phyloP scores from a whole-genome alignment of 2,113 vertebrate species.

The Poicephalus gulielmi region DNA sequence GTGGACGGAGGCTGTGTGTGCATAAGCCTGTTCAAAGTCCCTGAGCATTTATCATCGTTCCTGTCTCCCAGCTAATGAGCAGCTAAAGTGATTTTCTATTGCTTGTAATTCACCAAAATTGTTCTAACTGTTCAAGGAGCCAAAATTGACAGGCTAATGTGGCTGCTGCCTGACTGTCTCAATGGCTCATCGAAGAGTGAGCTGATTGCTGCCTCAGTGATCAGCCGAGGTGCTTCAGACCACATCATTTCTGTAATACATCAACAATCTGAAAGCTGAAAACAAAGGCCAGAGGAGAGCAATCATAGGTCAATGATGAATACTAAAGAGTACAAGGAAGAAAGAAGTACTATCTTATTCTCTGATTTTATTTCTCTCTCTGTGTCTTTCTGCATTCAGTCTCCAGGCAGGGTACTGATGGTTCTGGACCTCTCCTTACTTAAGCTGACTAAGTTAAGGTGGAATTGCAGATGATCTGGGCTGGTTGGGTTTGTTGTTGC shows the following conservation, averaged over 20 bases:
- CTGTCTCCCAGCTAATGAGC: constrained; percentile 70
- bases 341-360: background rate
- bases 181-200: constrained; percentile 62
- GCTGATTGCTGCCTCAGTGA: constrained; percentile 68
- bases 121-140: constrained; percentile 73
- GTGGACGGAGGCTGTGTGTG: background rate
- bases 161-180: constrained; percentile 54
- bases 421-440: background rate
- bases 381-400: background rate
- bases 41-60: constrained; percentile 62
- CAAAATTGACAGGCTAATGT: constrained; percentile 76
- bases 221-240: constrained; percentile 70
- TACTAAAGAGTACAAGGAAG: constrained; percentile 11
- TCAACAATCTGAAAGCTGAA: constrained; percentile 65
- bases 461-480: background rate
- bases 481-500: background rate
- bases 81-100: constrained; percentile 78
- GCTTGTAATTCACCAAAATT: constrained; percentile 77
- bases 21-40: constrained; percentile 39
- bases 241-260: constrained; percentile 64
- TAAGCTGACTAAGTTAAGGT: background rate
- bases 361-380: background rate
- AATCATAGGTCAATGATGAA: constrained; percentile 52
- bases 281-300: constrained; percentile 47
- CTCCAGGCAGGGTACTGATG: background rate